Conservation (phyloP, 2,888 invertebrate genomes). For the Toxonevra muliebris region DNA sequence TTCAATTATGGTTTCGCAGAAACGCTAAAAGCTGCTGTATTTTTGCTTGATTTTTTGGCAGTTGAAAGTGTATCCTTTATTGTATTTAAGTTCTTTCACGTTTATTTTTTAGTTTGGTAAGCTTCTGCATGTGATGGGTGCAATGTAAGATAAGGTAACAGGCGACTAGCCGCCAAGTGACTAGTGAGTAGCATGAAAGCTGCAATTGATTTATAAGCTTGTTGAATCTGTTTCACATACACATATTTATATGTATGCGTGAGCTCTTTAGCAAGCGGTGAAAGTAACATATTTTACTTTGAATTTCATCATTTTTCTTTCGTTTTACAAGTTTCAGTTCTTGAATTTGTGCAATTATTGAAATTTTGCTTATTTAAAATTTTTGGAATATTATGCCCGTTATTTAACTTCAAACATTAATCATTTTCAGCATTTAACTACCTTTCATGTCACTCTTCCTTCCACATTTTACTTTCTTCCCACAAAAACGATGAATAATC, state of each 20-base stretch:
- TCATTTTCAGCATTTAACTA: too few relatives aligned
- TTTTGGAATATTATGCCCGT: not conserved
- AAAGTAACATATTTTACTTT: too few relatives aligned
- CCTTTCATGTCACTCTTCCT: not conserved
- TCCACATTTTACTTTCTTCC: not conserved
- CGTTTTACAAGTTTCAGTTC: too few relatives aligned
- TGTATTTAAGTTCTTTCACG: too few relatives aligned
- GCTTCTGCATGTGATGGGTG: too few relatives aligned
- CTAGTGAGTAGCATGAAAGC: constrained; percentile 2
- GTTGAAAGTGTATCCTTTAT: too few relatives aligned
- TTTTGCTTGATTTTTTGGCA: too few relatives aligned
- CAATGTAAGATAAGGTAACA: constrained; percentile 19
- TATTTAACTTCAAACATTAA: too few relatives aligned
- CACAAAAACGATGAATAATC: constrained; percentile 14
- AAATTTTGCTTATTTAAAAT: constrained; percentile 13
- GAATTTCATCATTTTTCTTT: too few relatives aligned
- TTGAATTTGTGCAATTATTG: not conserved
- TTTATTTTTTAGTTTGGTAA: too few relatives aligned
- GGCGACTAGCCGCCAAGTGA: constrained; percentile 13
- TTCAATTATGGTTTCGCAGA: too few relatives aligned
- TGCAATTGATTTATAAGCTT: constrained; percentile 24
- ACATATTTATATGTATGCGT: constrained; percentile 5
- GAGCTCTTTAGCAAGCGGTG: not conserved
- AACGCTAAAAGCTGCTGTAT: too few relatives aligned
- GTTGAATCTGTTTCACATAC: constrained; percentile 3